phyloP scores from a whole-genome alignment of 1,140 invertebrate genomes.

The Belonocnema kinseyi region DNA sequence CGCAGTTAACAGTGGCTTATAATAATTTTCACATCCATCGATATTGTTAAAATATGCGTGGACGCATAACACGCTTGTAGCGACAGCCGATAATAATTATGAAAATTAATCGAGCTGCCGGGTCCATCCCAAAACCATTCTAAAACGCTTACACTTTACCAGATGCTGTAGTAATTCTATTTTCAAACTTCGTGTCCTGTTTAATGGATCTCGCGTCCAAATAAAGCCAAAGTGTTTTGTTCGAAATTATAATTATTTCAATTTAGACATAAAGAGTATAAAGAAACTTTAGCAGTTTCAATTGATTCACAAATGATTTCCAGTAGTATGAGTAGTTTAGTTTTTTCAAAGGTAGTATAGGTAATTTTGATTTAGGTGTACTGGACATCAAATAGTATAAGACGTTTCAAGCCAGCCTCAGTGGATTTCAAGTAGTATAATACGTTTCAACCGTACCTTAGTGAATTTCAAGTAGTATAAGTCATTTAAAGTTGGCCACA shows the following conservation, averaged over 20 bases:
- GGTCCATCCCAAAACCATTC: constrained; percentile 9
- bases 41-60: constrained; percentile 14
- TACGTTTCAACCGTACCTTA: no score
- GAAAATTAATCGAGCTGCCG: constrained; percentile 38
- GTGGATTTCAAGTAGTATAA: no score
- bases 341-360: no score
- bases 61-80: not conserved
- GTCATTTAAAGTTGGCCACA: no score
- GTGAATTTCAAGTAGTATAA: no score
- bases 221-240: not conserved
- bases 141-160: constrained; percentile 12
- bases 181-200: constrained; percentile 12
- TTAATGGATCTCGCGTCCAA: not conserved
- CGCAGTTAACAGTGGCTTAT: not conserved
- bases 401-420: no score
- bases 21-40: constrained; percentile 18
- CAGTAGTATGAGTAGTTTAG: no score
- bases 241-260: not conserved
- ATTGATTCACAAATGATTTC: no score
- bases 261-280: no score
- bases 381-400: no score
- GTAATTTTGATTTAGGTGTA: no score
- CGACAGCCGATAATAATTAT: constrained; percentile 35
- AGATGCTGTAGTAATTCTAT: constrained; percentile 8
- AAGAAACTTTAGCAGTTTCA: no score